Evolutionary conservation across 1,140 invertebrate species (phyloP).

Genomic region (Homalodisca vitripennis): DNA sequence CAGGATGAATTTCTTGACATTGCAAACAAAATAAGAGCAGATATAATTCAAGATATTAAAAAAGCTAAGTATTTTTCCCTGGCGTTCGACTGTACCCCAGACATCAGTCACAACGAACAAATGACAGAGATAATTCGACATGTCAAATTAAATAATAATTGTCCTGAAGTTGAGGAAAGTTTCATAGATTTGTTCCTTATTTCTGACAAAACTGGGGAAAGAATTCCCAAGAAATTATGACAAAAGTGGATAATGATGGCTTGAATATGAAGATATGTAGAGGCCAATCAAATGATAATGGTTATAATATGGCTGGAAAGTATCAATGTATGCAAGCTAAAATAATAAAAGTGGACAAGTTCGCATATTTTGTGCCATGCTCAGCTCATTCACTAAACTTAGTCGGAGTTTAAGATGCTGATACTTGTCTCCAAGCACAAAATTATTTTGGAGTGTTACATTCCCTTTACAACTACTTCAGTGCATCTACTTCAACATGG

Average conservation of each 20-base stretch:
- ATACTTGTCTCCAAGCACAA: not conserved
- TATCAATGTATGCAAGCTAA: conserved; percentile 41
- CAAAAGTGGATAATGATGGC: conserved; percentile 33
- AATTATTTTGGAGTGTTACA: not conserved
- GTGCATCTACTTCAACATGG: not conserved
- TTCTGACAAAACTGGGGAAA: conserved; percentile 34
- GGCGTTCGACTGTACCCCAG: conserved; percentile 36
- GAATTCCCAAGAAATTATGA: conserved; percentile 32
- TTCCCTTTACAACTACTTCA: not conserved
- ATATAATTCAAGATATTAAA: not conserved
- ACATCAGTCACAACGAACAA: conserved; percentile 35
- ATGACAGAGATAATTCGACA: conserved; percentile 34
- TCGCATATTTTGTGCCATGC: conserved; percentile 35
- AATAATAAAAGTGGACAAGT: conserved; percentile 33
- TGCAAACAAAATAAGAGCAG: conserved; percentile 16
- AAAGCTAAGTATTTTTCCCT: conserved; percentile 30
- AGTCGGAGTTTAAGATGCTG: conserved; percentile 30
- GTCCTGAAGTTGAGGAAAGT: conserved; percentile 31
- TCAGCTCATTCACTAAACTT: conserved; percentile 37
- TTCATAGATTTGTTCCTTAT: conserved; percentile 37
- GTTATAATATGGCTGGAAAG: conserved; percentile 42
- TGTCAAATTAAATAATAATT: conserved; percentile 14
- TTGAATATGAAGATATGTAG: conserved; percentile 38
- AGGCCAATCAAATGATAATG: conserved; percentile 45
- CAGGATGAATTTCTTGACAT: conserved; percentile 12